Evolutionary conservation across 2,113 vertebrate genomes (phyloP).

Genomic region (Myodes glareolus): DNA sequence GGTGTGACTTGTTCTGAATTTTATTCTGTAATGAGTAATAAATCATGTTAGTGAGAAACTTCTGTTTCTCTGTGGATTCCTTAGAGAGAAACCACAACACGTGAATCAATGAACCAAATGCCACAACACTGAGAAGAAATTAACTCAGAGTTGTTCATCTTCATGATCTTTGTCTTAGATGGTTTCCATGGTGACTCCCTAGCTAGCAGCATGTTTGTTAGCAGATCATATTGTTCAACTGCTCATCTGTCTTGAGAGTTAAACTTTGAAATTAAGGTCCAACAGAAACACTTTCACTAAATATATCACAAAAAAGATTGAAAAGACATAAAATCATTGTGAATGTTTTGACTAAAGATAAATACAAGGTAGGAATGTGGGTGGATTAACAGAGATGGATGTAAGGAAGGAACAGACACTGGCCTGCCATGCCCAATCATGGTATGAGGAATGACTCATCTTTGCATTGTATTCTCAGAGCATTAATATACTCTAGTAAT

Average conservation of each 20-base stretch:
- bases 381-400: no score
- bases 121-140: conserved; percentile 8
- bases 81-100: not conserved
- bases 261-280: conserved; percentile 43
- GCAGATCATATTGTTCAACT: not conserved
- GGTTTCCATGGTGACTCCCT: conserved; percentile 40
- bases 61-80: conserved; percentile 39
- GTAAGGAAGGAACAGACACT: not conserved
- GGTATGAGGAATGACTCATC: not conserved
- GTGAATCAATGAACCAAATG: conserved; percentile 30
- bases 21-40: not conserved
- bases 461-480: not conserved
- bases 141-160: conserved; percentile 13
- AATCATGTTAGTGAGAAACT: not conserved
- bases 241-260: not conserved
- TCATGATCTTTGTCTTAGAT: conserved; percentile 19
- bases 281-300: not conserved
- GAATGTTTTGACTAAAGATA: not conserved
- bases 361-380: not conserved
- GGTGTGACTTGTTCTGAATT: not conserved
- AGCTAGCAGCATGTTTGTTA: not conserved
- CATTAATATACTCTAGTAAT: not conserved
- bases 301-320: not conserved
- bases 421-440: not conserved
- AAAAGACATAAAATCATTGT: not conserved